Conservation (phyloP, 2,113 vertebrate genomes). For the Sylvietta virens region DNA sequence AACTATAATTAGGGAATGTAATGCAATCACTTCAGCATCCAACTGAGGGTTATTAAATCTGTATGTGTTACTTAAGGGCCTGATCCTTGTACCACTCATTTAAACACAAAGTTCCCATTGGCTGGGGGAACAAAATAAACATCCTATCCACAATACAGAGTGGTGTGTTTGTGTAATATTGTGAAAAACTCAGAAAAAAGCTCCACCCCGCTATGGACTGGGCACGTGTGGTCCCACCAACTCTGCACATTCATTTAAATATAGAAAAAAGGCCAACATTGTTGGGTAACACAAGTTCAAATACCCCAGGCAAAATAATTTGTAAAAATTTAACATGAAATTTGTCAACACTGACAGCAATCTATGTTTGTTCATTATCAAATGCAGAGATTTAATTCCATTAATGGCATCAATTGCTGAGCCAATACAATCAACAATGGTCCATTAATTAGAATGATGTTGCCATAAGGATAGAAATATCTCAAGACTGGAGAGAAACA, state of each 20-base stretch:
- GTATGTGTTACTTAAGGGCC: background rate
- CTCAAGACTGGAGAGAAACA: background rate
- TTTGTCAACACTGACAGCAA: background rate
- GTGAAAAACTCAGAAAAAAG: background rate
- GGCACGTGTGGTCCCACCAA: background rate
- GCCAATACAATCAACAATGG: slow-evolving; percentile 1
- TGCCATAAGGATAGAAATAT: slow-evolving; percentile 34
- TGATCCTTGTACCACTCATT: background rate
- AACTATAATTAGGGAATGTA: slow-evolving; percentile 8
- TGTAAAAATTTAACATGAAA: background rate
- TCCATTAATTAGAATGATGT: background rate
- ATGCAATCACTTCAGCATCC: slow-evolving; percentile 31
- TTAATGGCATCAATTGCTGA: background rate
- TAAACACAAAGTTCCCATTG: background rate
- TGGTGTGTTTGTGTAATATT: background rate
- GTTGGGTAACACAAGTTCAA: background rate
- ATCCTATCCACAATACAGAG: background rate
- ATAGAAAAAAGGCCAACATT: accelerated
- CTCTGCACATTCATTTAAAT: background rate
- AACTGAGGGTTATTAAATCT: background rate
- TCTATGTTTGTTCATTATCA: background rate
- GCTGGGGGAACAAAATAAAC: background rate
- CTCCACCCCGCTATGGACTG: background rate
- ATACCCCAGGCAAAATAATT: background rate
- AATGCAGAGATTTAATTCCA: slow-evolving; percentile 6